These are phyloP conservation scores for Synanthedon myopaeformis DNA, from an alignment of 2,888 invertebrate species.

Conservation along the genomic window DNA sequence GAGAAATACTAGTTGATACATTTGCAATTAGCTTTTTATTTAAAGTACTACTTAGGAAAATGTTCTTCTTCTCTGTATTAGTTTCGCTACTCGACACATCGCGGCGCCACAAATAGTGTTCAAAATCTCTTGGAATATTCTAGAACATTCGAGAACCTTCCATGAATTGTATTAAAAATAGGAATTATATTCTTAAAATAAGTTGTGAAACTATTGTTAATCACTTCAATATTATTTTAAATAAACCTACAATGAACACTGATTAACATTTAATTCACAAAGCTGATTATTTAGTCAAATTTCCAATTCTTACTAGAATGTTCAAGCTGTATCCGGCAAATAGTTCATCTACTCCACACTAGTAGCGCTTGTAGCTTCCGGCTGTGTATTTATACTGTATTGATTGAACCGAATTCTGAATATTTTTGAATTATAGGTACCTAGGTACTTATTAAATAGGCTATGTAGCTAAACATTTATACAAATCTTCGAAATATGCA, in stretches of 20 bases:
- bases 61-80: not conserved
- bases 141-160: slow-evolving; percentile 45
- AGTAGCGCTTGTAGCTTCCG: slow-evolving; percentile 35
- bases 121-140: slow-evolving; percentile 19
- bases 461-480: too few species aligned
- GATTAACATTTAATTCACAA: slow-evolving; percentile 11
- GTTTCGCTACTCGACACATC: slow-evolving; percentile 21
- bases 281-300: slow-evolving; percentile 6
- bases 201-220: not conserved
- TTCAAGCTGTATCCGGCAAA: slow-evolving; percentile 39
- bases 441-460: too few species aligned
- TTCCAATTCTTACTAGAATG: slow-evolving; percentile 31
- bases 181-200: not conserved
- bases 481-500: too few species aligned
- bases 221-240: too few species aligned
- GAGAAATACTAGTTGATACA: too few species aligned
- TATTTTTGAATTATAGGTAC: too few species aligned
- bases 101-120: slow-evolving; percentile 15
- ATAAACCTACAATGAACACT: too few species aligned
- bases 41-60: not conserved
- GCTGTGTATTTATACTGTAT: slow-evolving; percentile 4
- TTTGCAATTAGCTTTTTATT: too few species aligned
- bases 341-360: slow-evolving; percentile 26
- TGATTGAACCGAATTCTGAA: not conserved
- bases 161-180: slow-evolving; percentile 2